Evolutionary conservation across 2,888 invertebrate genomes (phyloP).

Genomic region (Cyclophora albipunctata): DNA sequence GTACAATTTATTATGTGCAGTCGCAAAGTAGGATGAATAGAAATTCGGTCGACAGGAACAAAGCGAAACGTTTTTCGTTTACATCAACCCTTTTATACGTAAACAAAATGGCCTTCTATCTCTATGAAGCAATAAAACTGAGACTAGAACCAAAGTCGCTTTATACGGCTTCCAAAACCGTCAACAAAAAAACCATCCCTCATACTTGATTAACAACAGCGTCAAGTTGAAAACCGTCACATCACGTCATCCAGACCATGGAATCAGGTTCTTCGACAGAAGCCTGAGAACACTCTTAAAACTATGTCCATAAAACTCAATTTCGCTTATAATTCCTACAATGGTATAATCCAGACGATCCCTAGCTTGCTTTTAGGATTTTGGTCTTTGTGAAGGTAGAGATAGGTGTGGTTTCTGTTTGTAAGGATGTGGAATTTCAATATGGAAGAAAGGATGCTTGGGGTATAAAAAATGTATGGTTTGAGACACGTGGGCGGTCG

Average conservation of each 20-base stretch:
- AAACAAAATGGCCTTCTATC: constrained; percentile 1
- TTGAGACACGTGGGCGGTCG: constrained; percentile 57
- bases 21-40: too few species aligned
- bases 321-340: constrained; percentile 20
- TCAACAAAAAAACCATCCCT: constrained; percentile 12
- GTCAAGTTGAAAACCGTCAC: constrained; percentile 37
- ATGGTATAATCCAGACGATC: constrained; percentile 3
- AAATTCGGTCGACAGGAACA: too few species aligned
- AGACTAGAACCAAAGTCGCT: not conserved
- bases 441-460: constrained; percentile 56
- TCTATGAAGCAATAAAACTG: too few species aligned
- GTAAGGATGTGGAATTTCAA: constrained; percentile 51
- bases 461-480: constrained; percentile 58
- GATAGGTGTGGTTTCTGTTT: constrained; percentile 41
- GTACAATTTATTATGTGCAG: too few species aligned
- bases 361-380: constrained; percentile 14
- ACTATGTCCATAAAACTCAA: constrained; percentile 37
- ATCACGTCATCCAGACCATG: constrained; percentile 51
- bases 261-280: constrained; percentile 45
- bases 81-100: constrained; percentile 1
- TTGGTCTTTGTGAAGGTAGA: constrained; percentile 26
- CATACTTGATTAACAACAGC: constrained; percentile 19
- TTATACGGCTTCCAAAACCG: constrained; percentile 3
- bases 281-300: constrained; percentile 25
- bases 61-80: too few species aligned